A percentile compares a stretch with the other conserved stretches of the same genome.
phyloP scores from a whole-genome alignment of 2,113 vertebrate species.

The Ptyas mucosa region DNA sequence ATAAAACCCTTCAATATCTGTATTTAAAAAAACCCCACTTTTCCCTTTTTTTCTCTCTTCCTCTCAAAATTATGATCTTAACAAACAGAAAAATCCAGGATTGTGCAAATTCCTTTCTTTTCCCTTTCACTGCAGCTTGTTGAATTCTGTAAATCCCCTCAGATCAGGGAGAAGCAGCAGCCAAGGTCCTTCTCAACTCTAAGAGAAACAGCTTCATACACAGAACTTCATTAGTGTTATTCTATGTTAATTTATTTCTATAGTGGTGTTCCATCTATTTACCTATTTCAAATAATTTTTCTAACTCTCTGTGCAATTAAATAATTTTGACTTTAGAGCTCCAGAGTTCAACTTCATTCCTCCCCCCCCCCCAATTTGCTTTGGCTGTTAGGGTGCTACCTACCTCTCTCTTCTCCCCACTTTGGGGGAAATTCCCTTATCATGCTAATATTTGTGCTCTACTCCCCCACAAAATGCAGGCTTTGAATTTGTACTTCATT shows the following conservation, averaged over 20 bases:
- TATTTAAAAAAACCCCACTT: no score
- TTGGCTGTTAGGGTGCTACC: neutral
- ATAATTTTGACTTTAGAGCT: neutral
- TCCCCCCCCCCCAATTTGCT: neutral
- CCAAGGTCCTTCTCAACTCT: neutral
- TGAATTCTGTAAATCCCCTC: neutral
- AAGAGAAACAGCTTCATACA: neutral
- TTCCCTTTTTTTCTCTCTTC: neutral
- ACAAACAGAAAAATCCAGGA: neutral
- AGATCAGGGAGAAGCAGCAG: neutral
- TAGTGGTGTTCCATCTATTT: neutral
- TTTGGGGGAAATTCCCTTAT: neutral
- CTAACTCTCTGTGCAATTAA: neutral
- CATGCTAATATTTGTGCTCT: neutral
- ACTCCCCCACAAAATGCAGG: neutral
- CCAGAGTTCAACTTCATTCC: neutral
- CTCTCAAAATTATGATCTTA: no score
- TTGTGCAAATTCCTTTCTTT: neutral
- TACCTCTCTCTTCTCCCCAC: neutral
- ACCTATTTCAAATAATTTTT: neutral
- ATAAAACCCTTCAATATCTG: neutral
- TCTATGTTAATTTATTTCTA: neutral
- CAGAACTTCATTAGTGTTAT: neutral
- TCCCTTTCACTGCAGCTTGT: neutral
- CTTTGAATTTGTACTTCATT: neutral